phyloP scores from a whole-genome alignment of 23 tunicate genomes.

The Styela clava region DNA sequence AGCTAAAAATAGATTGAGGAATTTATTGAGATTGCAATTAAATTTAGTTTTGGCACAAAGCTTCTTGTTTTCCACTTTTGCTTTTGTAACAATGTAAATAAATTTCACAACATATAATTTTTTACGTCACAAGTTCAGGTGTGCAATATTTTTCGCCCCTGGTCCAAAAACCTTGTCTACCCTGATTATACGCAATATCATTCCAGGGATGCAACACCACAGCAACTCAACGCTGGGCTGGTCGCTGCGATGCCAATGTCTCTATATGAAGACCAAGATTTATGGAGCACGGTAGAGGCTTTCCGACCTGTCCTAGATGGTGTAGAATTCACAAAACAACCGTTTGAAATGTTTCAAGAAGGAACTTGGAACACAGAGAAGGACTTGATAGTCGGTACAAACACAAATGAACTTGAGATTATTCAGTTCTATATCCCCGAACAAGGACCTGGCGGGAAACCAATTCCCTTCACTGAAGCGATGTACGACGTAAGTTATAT shows the following conservation, averaged over 20 bases:
- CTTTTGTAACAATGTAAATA: no score
- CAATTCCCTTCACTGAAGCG: conserved; percentile 1
- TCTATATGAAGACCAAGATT: conserved; percentile 19
- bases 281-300: conserved; percentile 28
- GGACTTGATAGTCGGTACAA: conserved; percentile 30
- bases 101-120: no score
- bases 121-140: no score
- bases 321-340: conserved; percentile 14
- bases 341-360: conserved; percentile 19
- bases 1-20: no score
- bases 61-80: no score
- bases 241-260: conserved; percentile 6
- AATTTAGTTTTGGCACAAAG: no score
- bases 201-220: conserved; percentile 12
- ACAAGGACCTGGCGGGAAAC: neutral
- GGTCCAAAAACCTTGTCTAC: no score
- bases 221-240: neutral
- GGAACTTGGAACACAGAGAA: conserved; percentile 14
- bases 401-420: conserved; percentile 12
- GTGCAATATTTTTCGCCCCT: no score
- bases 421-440: conserved; percentile 16
- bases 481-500: neutral
- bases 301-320: conserved; percentile 33
- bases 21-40: no score
- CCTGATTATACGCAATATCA: no score